Evolutionary conservation across 1,140 invertebrate species (phyloP).

Genomic region (Acromyrmex heyeri): DNA sequence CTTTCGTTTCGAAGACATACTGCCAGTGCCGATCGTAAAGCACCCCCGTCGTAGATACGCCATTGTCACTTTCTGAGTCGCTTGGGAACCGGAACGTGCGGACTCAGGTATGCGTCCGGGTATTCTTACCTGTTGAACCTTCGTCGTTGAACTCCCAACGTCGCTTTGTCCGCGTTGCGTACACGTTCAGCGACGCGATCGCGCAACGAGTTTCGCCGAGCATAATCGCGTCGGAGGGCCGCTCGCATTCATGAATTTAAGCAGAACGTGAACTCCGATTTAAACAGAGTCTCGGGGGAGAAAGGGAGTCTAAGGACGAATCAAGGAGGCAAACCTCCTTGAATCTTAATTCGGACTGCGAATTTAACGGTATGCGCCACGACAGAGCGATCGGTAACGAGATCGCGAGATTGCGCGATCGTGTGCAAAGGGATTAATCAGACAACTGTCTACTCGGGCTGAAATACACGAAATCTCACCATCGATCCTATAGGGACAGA

Average conservation of each 20-base stretch:
- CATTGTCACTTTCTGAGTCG: conserved; percentile 50
- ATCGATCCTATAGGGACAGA: conserved; percentile 30
- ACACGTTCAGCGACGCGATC: conserved; percentile 28
- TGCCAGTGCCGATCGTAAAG: conserved; percentile 45
- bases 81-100: conserved; percentile 53
- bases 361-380: not conserved
- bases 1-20: conserved; percentile 23
- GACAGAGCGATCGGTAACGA: conserved; percentile 30
- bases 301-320: conserved; percentile 36
- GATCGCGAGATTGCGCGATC: conserved; percentile 41
- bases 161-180: conserved; percentile 57
- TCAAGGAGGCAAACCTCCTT: conserved; percentile 44
- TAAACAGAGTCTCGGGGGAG: conserved; percentile 11
- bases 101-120: conserved; percentile 49
- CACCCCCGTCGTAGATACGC: conserved; percentile 37
- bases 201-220: conserved; percentile 28
- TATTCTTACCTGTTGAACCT: conserved; percentile 62
- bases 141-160: conserved; percentile 35
- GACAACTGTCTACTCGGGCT: not conserved
- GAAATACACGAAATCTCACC: conserved; percentile 35
- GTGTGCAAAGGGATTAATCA: conserved; percentile 57
- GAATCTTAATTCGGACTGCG: conserved; percentile 41
- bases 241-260: conserved; percentile 59
- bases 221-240: conserved; percentile 29
- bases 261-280: conserved; percentile 52